A percentile compares a stretch with the other conserved stretches of the same genome.
Conservation (phyloP, 2,113 vertebrate genomes). For the Colaptes auratus region DNA sequence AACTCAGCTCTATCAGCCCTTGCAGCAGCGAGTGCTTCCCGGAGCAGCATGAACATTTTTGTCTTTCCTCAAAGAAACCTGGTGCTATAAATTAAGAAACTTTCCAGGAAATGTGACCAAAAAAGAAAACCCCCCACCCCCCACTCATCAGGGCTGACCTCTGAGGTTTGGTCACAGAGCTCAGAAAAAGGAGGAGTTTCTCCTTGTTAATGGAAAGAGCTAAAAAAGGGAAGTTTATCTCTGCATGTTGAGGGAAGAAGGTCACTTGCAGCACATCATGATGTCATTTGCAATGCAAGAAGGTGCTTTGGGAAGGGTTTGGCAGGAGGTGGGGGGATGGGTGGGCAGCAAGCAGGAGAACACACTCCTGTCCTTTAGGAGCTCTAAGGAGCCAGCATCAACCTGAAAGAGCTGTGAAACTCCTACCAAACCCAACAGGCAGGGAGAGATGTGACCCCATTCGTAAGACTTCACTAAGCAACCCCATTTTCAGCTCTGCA, state of each 20-base stretch:
- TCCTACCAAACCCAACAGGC: background rate
- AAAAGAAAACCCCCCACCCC: background rate
- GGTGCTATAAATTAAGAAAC: background rate
- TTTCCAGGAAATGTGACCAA: background rate
- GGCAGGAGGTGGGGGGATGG: background rate
- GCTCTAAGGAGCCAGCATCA: background rate
- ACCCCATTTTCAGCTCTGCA: background rate
- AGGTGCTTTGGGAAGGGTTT: slow-evolving; percentile 18
- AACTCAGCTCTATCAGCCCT: background rate
- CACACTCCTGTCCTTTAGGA: background rate
- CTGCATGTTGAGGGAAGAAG: background rate
- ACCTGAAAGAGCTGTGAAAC: background rate
- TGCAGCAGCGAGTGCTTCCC: background rate
- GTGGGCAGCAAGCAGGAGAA: background rate
- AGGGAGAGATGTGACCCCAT: rapidly evolving
- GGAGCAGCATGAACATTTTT: rapidly evolving
- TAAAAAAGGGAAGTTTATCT: background rate
- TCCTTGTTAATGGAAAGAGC: background rate
- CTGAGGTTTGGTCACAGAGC: background rate
- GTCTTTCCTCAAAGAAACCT: background rate
- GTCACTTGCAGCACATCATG: background rate
- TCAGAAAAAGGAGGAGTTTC: background rate
- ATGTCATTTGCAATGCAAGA: background rate
- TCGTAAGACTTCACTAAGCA: background rate
- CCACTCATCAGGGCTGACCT: rapidly evolving